Evolutionary conservation across 2,797 vertebrate genomes (phyloP).

Genomic region (Thunnus albacares): DNA sequence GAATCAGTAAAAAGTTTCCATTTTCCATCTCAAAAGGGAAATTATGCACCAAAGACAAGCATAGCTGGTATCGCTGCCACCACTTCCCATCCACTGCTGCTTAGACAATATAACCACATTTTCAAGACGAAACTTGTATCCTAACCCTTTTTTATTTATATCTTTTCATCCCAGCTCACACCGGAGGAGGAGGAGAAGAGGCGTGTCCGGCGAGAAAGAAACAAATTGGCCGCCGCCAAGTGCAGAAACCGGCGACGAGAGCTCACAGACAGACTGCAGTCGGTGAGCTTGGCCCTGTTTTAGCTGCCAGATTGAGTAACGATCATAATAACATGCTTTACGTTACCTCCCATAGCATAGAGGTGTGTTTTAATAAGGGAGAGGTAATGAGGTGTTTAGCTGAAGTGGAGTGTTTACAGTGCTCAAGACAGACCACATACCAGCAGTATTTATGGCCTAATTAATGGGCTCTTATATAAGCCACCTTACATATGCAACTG

Average conservation of each 20-base stretch:
- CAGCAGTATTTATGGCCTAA: conserved; percentile 42
- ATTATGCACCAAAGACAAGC: not conserved
- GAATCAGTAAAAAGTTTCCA: not conserved
- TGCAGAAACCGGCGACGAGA: conserved; percentile 95
- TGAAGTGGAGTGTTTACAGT: conserved; percentile 44
- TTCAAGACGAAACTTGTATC: not conserved
- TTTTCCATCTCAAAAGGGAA: not conserved
- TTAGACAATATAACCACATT: conserved; percentile 16
- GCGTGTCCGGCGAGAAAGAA: conserved; percentile 92
- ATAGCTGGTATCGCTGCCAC: not conserved
- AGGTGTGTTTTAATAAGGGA: conserved; percentile 44
- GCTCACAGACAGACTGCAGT: conserved; percentile 95
- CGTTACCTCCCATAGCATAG: conserved; percentile 31
- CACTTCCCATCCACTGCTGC: not conserved
- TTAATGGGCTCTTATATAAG: conserved; percentile 52
- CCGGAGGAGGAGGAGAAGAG: conserved; percentile 97
- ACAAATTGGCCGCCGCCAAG: conserved; percentile 96
- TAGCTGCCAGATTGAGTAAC: conserved; percentile 50
- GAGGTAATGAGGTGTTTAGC: conserved; percentile 48
- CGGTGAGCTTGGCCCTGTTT: conserved; percentile 87
- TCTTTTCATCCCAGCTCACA: conserved; percentile 86
- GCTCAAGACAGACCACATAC: conserved; percentile 39
- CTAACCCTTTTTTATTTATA: conserved; percentile 7
- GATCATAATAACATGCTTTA: conserved; percentile 54
- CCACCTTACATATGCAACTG: conserved; percentile 28